Evolutionary conservation across 92 coral and sea anemone genomes (phyloP), one percentile per base, ranked within the genome.

Genomic region (Virgularia gustaviana): DNA sequence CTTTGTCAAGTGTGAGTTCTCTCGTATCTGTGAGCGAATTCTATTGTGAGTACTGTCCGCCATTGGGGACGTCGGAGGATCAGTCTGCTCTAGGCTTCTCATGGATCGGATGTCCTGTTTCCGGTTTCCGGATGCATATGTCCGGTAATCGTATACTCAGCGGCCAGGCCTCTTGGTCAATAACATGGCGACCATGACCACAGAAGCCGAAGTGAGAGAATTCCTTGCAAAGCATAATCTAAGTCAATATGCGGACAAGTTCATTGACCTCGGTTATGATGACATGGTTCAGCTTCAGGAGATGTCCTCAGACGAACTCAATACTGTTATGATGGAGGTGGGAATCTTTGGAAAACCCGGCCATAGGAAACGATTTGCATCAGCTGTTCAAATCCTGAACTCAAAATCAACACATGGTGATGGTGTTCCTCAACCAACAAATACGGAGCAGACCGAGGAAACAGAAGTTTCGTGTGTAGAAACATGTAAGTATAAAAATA

Each of bases 221-320:
- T 57, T 57, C 35, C 8, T 57, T 18, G 16, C 11, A 9, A 4
- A 9, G 9, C 28, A 57, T 24, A 57, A 23, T 20, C 63, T 57
- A 30, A 30, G 36, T n/a, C 18, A 7, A 11, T 57, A 57, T 27
- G 36, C 32, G 1, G 63, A 57, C 12, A 57, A 23, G 35, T 57
- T 57, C 33, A 7, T 57, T 12, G 63, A 57, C 28, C 30, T 57
- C 35, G 63, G 63, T 18, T 57, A 39, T 10, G 71, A 33, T 19
- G 71, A 39, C 44, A 20, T 35, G 57, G 7, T 13, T n/a, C 49
- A 33, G 27, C 22, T 63, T 22, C 49, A 33, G 27, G 20, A 63
- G 15, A 34, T 65, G 72, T 41, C 72, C 10, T 20, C 72, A 39
- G 72, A 65, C 4, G 72, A 65, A 38, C 43, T 65, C 6, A 38